Base-by-base conservation (phyloP, 2,888 invertebrate species). In the Tigriopus californicus region DNA sequence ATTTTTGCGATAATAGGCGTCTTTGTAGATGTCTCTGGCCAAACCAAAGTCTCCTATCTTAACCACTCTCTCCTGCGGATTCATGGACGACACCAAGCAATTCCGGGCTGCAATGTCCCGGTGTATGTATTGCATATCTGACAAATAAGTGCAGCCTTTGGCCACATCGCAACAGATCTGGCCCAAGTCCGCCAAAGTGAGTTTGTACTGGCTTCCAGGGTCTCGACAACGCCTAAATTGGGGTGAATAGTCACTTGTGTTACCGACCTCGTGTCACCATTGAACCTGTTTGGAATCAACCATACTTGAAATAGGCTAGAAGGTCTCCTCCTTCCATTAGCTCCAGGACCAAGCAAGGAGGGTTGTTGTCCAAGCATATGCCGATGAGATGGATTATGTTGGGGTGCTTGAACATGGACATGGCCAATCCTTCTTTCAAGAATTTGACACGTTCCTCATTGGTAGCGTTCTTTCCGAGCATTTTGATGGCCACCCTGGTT, bases 291-390 rank as follows among this genome's bases (percentile, higher is more conserved):
- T 33, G 33, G 3, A 33, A 5, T 49, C 22, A 18, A 47, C 15
- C 10, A 11, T 15, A 40, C 22, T 94, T 75, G 51, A 98, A 75
- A 70, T 90, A 97, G 61, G 86, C 88, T 41, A 95, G 76, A 61
- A 98, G 73, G 73, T 97, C 97, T 0, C 97, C 97, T 0, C 97
- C 92, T 70, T 92, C 88, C 98, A 98, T 98, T 18, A 97, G 77
- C 70, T 98, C 97, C 79, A 97, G 82, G 52, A 98, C 84, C 63
- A 98, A 82, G 66, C 89, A 87, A 67, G 90, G 85, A 8, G 91
- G 86, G 68, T 94, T 91, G 64, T 85, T 84, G 69, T 95, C 91
- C 40, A 94, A 77, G 68, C 94, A 95, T 5, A 98, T 90, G 1
- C 97, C 97, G 10, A 97, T 77, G 40, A 97, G 76, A 62, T 87